Evolutionary conservation across 1,140 invertebrate species (phyloP).

Genomic region (Eriocheir sinensis): DNA sequence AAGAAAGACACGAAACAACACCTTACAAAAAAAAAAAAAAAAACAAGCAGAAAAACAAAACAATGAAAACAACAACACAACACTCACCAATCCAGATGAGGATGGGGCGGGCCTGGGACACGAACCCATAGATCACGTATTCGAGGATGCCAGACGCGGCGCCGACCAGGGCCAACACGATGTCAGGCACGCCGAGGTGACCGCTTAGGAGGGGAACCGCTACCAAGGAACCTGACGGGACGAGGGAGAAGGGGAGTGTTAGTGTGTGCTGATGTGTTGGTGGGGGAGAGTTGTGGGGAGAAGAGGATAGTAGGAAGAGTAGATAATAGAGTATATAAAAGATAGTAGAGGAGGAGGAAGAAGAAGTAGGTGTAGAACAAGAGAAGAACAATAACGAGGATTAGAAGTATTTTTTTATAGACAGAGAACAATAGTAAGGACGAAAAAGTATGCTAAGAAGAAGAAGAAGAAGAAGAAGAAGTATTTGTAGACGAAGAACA

Average conservation of each 20-base stretch:
- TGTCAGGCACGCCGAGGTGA: conserved; percentile 61
- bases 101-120: conserved; percentile 41
- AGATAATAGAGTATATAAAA: no score
- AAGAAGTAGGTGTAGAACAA: no score
- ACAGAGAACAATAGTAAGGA: no score
- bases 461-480: no score
- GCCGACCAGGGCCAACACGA: conserved; percentile 65
- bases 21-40: not conserved
- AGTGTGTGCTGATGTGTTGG: not conserved
- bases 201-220: conserved; percentile 69
- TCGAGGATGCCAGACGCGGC: conserved; percentile 63
- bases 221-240: conserved; percentile 51
- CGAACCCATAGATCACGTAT: conserved; percentile 55
- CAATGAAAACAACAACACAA: not conserved
- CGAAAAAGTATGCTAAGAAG: no score
- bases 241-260: not conserved
- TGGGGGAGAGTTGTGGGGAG: no score
- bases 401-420: no score
- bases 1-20: not conserved
- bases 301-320: no score
- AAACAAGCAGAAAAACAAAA: not conserved
- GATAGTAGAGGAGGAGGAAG: no score
- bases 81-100: conserved; percentile 68
- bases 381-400: no score
- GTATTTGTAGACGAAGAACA: no score